These are phyloP conservation scores for Chroicocephalus ridibundus DNA, from an alignment of 2,113 vertebrate species.

Conservation along the genomic window DNA sequence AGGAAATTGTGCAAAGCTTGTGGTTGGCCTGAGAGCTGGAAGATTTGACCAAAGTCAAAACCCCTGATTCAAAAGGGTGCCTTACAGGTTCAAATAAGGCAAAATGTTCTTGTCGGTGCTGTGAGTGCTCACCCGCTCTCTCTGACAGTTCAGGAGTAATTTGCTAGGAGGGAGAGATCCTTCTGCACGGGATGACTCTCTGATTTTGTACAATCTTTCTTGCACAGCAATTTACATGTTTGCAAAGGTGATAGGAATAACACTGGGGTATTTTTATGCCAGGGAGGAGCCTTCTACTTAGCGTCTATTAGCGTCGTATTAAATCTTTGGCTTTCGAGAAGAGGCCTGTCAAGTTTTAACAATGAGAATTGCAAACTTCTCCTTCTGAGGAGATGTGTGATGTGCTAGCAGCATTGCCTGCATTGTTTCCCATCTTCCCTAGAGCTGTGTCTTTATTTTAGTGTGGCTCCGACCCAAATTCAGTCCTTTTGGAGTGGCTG, in stretches of 20 bases:
- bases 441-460: background rate
- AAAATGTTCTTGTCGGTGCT: background rate
- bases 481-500: background rate
- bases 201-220: background rate
- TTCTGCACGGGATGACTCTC: background rate
- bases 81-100: background rate
- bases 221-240: background rate
- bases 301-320: background rate
- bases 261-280: background rate
- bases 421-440: slow-evolving; percentile 15
- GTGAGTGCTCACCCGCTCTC: background rate
- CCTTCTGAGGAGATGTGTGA: background rate
- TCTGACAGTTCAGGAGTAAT: background rate
- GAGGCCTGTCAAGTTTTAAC: background rate
- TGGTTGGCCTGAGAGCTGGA: background rate
- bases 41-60: background rate
- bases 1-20: background rate
- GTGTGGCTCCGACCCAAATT: background rate
- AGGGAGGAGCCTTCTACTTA: background rate
- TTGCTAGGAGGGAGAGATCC: background rate
- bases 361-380: background rate
- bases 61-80: background rate
- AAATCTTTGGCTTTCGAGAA: background rate
- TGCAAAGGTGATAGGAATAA: background rate
- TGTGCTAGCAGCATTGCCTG: background rate